Conservation (phyloP, 2,113 vertebrate genomes). For the Petaurus breviceps region DNA sequence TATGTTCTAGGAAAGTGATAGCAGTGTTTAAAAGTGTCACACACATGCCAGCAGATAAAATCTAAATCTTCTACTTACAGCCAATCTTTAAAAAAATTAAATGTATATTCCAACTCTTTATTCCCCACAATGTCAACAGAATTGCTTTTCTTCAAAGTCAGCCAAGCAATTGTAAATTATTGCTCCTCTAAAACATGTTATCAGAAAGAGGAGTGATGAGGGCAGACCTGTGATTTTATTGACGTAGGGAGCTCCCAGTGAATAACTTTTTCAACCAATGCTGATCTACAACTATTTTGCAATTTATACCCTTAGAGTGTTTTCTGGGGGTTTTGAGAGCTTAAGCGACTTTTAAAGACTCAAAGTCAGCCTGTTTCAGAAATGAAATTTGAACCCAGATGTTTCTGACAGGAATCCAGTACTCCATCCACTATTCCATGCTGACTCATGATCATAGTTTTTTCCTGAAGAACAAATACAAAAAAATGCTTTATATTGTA, state of each 20-base stretch:
- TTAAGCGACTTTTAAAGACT: background rate
- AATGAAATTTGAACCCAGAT: background rate
- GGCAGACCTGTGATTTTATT: background rate
- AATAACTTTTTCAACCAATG: background rate
- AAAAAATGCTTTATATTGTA: slow-evolving; percentile 21
- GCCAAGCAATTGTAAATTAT: slow-evolving; percentile 23
- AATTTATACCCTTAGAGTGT: background rate
- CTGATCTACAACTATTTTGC: background rate
- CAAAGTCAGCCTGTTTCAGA: background rate
- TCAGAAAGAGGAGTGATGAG: background rate
- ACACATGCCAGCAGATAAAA: background rate
- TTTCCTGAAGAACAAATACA: slow-evolving; percentile 34
- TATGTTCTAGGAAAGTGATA: background rate
- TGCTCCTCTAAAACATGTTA: slow-evolving; percentile 38
- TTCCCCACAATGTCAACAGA: slow-evolving; percentile 45
- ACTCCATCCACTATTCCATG: background rate
- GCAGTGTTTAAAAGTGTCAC: background rate
- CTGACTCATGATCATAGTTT: background rate
- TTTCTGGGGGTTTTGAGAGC: background rate
- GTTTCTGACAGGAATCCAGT: background rate
- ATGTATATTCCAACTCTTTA: slow-evolving; percentile 32
- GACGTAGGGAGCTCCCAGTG: background rate
- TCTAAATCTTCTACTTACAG: background rate
- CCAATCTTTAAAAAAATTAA: background rate
- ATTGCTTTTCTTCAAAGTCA: slow-evolving; percentile 63